Evolutionary conservation across 2,888 invertebrate species (phyloP).

Genomic region (Tinea pellionella): DNA sequence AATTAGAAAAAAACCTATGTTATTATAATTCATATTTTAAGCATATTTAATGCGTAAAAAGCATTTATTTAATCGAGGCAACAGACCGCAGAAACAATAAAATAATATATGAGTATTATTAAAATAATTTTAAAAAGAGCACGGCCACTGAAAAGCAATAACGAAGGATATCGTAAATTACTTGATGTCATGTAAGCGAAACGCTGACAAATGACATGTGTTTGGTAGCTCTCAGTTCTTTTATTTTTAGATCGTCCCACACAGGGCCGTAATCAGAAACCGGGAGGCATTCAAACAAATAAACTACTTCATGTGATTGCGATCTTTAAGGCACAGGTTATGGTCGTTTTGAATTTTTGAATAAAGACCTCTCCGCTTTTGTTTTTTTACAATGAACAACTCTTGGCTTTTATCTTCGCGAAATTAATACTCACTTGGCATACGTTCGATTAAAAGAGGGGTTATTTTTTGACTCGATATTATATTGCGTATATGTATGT

Average conservation of each 20-base stretch:
- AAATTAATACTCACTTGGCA: slow-evolving; percentile 15
- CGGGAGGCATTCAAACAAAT: slow-evolving; percentile 19
- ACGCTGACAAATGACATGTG: slow-evolving; percentile 60
- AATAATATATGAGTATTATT: too few species aligned
- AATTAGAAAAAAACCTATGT: too few species aligned
- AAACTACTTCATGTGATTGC: slow-evolving; percentile 10
- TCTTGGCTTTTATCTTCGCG: slow-evolving; percentile 13
- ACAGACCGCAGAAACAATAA: too few species aligned
- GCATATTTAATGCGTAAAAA: too few species aligned
- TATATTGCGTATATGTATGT: too few species aligned
- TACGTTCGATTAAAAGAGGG: neutral
- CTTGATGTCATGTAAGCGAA: slow-evolving; percentile 44
- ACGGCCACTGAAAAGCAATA: slow-evolving; percentile 32
- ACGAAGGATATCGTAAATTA: slow-evolving; percentile 42
- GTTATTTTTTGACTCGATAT: neutral
- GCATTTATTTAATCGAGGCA: too few species aligned
- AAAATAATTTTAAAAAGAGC: neutral
- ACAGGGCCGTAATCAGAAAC: slow-evolving; percentile 35
- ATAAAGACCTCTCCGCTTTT: slow-evolving; percentile 9
- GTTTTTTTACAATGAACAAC: neutral
- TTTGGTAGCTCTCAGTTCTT: slow-evolving; percentile 31
- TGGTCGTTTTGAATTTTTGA: slow-evolving; percentile 1
- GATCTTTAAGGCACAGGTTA: slow-evolving; percentile 13
- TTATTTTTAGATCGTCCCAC: slow-evolving; percentile 46
- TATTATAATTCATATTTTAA: too few species aligned